These are phyloP conservation scores for Leptogaster cylindrica DNA, from an alignment of 2,888 invertebrate genomes.

Conservation along the genomic window DNA sequence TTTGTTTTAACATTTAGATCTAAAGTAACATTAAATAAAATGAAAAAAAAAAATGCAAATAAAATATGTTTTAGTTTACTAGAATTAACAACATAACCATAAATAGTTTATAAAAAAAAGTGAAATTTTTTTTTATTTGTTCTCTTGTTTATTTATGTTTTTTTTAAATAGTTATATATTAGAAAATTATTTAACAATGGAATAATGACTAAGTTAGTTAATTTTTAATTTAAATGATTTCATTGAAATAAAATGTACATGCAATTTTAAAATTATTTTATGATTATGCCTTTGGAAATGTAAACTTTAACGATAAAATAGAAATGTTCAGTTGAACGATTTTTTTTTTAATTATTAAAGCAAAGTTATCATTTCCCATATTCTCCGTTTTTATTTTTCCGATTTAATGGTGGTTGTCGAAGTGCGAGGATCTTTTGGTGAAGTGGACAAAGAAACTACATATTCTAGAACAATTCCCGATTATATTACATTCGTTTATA, in stretches of 20 bases:
- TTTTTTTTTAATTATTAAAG: constrained; percentile 39
- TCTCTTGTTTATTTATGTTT: constrained; percentile 34
- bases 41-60: constrained; percentile 12
- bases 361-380: not conserved
- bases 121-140: constrained; percentile 29
- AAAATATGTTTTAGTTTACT: constrained; percentile 23
- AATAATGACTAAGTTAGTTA: constrained; percentile 35
- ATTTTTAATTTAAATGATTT: constrained; percentile 39
- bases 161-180: constrained; percentile 32
- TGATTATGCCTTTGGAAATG: constrained; percentile 28
- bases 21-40: constrained; percentile 10
- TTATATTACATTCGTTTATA: too few relatives aligned
- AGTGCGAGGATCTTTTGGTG: too few relatives aligned
- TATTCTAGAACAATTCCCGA: too few relatives aligned
- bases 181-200: constrained; percentile 19
- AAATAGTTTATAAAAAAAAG: constrained; percentile 27
- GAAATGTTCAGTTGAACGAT: constrained; percentile 30
- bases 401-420: too few relatives aligned
- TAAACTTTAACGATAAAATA: constrained; percentile 33
- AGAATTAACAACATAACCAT: constrained; percentile 23
- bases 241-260: constrained; percentile 37
- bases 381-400: constrained; percentile 3
- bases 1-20: constrained; percentile 25
- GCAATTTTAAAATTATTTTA: constrained; percentile 37
- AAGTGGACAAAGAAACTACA: too few relatives aligned